Evolutionary conservation across 2,113 vertebrate genomes (phyloP).

Genomic region (Phalacrocorax aristotelis): DNA sequence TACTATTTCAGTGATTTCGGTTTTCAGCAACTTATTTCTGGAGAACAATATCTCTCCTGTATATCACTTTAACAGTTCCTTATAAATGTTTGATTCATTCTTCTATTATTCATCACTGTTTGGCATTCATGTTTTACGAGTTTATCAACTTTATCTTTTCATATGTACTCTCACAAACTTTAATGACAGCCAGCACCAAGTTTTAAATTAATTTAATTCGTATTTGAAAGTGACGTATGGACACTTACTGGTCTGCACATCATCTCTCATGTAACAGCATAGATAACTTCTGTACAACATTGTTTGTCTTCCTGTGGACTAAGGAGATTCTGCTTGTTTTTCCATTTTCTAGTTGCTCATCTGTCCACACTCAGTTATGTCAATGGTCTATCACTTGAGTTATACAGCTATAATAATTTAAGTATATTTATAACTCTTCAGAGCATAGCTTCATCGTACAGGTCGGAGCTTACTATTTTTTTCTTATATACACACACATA

Average conservation of each 20-base stretch:
- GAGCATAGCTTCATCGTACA: not conserved
- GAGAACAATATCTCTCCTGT: not conserved
- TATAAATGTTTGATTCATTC: not conserved
- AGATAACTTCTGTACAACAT: not conserved
- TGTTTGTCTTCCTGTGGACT: not conserved
- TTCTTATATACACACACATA: not conserved
- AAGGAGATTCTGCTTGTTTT: not conserved
- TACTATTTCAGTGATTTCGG: not conserved
- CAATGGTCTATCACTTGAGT: not conserved
- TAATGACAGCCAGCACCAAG: not conserved
- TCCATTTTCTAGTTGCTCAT: not conserved
- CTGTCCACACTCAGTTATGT: not conserved
- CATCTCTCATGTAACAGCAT: not conserved
- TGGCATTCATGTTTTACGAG: not conserved
- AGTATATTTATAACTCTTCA: not conserved
- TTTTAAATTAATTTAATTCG: not conserved
- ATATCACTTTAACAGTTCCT: not conserved
- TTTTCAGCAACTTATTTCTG: not conserved
- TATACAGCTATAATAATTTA: not conserved
- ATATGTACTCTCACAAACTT: not conserved
- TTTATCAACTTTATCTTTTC: not conserved
- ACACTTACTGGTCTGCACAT: not conserved
- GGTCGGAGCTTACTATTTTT: not conserved
- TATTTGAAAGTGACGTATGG: not conserved
- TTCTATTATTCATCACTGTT: not conserved